Percentiles rank a stretch among this genome's conserved stretches.
phyloP scores from a whole-genome alignment of 1,140 invertebrate species.

The Papilio aristodemus region DNA sequence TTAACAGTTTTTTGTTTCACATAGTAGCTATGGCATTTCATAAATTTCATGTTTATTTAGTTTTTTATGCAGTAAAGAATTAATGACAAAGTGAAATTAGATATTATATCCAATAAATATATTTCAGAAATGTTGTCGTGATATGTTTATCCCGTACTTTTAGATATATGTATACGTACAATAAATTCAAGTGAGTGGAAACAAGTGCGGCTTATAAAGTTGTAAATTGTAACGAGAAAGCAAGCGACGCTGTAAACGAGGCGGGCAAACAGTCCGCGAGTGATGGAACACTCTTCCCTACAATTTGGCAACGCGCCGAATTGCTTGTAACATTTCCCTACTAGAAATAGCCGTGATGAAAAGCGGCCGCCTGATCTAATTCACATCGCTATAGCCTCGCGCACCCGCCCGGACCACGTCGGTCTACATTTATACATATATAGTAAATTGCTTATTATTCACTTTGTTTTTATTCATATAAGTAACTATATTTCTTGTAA shows the following conservation, averaged over 20 bases:
- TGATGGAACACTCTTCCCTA: not conserved
- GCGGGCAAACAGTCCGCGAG: slow-evolving; percentile 15
- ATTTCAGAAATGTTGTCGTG: too few relatives aligned
- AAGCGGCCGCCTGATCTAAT: slow-evolving; percentile 5
- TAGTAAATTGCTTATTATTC: too few relatives aligned
- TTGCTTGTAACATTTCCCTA: slow-evolving; percentile 25
- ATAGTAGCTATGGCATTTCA: too few relatives aligned
- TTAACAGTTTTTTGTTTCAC: too few relatives aligned
- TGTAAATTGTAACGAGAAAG: slow-evolving; percentile 8
- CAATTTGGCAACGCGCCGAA: slow-evolving; percentile 20
- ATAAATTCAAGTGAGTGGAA: not conserved
- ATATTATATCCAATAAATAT: too few relatives aligned
- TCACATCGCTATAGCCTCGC: not conserved
- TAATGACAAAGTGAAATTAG: too few relatives aligned
- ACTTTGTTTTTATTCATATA: too few relatives aligned
- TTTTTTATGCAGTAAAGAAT: too few relatives aligned
- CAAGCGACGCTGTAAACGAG: slow-evolving; percentile 15
- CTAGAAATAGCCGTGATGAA: slow-evolving; percentile 1
- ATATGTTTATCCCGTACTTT: not conserved
- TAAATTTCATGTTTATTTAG: too few relatives aligned
- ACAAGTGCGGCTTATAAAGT: not conserved
- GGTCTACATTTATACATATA: too few relatives aligned
- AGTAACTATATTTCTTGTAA: too few relatives aligned
- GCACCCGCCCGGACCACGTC: not conserved
- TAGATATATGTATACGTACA: not conserved